Percentiles rank a stretch among this genome's conserved stretches.
Evolutionary conservation across 2,797 vertebrate species (phyloP).

Genomic region (Gobionotothen gibberifrons): DNA sequence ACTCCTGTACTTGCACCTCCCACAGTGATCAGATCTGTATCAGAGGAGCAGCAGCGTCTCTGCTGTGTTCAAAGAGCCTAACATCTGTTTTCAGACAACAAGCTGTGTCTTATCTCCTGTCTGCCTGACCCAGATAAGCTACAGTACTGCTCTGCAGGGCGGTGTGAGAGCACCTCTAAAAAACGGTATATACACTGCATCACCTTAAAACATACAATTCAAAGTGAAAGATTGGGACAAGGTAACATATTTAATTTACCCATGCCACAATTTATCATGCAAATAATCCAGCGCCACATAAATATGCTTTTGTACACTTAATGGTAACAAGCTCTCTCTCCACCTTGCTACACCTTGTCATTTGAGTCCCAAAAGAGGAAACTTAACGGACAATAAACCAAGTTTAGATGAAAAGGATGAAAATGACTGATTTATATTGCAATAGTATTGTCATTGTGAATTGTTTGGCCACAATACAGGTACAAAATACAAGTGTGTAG

Average conservation of each 20-base stretch:
- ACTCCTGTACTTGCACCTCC: not conserved
- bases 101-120: slow-evolving; percentile 54
- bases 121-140: slow-evolving; percentile 47
- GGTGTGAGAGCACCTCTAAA: slow-evolving; percentile 22
- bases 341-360: too few species aligned
- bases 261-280: not conserved
- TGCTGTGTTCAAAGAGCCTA: slow-evolving; percentile 32
- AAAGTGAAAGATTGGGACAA: not conserved
- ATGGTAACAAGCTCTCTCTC: too few species aligned
- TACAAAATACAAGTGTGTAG: too few species aligned
- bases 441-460: too few species aligned
- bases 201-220: slow-evolving; percentile 13
- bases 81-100: slow-evolving; percentile 70
- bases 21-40: slow-evolving; percentile 18
- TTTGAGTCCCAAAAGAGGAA: too few species aligned
- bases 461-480: too few species aligned
- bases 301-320: too few species aligned
- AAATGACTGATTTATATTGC: too few species aligned
- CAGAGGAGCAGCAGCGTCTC: slow-evolving; percentile 22
- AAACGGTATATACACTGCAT: not conserved
- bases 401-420: too few species aligned
- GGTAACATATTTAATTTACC: not conserved
- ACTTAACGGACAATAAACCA: too few species aligned
- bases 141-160: slow-evolving; percentile 6
- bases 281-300: too few species aligned